Evolutionary conservation across 2,797 vertebrate species (phyloP).

Genomic region (Poliocrania exsul): DNA sequence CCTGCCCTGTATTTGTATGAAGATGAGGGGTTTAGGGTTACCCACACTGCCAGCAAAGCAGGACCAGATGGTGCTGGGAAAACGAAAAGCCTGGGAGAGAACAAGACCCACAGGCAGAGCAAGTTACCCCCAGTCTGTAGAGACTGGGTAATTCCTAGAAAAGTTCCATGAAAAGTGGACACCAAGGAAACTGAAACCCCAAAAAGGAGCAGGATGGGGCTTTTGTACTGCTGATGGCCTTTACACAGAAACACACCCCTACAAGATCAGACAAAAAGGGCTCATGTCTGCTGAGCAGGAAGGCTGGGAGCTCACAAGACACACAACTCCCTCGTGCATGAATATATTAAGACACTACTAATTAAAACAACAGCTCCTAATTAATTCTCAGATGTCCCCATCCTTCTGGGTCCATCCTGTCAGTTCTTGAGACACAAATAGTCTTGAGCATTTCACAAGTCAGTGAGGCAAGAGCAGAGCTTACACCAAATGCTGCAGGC

Average conservation of each 20-base stretch:
- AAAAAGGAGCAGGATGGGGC: not conserved
- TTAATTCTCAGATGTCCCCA: constrained; percentile 39
- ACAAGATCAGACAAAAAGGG: not conserved
- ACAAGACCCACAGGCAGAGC: not conserved
- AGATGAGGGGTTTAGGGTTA: not conserved
- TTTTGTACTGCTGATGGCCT: not conserved
- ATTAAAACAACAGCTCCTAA: constrained; percentile 52
- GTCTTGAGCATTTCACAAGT: not conserved
- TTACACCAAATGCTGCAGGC: not conserved
- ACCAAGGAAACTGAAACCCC: not conserved
- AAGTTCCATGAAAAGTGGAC: not conserved
- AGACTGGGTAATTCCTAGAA: not conserved
- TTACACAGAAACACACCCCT: not conserved
- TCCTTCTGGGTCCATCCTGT: not conserved
- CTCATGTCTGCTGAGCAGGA: not conserved
- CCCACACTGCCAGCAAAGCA: not conserved
- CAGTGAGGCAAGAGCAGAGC: not conserved
- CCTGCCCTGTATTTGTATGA: not conserved
- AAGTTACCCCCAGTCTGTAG: not conserved
- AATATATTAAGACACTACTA: not conserved
- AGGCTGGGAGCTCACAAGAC: not conserved
- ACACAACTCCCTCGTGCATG: not conserved
- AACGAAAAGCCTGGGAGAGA: not conserved
- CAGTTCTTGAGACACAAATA: constrained; percentile 17
- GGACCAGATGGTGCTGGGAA: not conserved